These are phyloP conservation scores for Rousettus madagascariensis DNA, from an alignment of 2,797 vertebrate species.

Conservation along the genomic window DNA sequence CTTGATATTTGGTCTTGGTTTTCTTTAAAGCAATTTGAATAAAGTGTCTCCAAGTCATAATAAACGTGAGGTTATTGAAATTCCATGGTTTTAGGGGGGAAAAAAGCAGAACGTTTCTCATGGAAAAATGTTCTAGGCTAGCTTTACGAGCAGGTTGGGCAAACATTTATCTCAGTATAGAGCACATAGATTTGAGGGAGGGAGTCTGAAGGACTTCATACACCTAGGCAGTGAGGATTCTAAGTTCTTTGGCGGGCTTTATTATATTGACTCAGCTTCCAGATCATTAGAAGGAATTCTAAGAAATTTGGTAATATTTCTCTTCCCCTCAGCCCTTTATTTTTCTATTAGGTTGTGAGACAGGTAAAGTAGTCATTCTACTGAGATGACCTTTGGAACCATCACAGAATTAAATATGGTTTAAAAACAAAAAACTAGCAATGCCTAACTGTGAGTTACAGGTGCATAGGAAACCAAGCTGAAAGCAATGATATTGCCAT, in stretches of 20 bases:
- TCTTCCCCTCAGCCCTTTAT: not conserved
- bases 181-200: not conserved
- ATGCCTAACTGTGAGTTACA: not conserved
- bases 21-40: constrained; percentile 28
- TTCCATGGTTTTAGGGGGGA: not conserved
- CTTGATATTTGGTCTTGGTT: not conserved
- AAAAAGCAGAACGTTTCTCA: not conserved
- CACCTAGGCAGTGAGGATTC: not conserved
- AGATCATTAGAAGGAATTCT: not conserved
- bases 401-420: not conserved
- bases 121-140: not conserved
- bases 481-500: not conserved
- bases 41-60: not conserved
- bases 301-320: not conserved
- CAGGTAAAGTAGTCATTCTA: not conserved
- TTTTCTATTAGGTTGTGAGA: not conserved
- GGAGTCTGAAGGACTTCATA: not conserved
- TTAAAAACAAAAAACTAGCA: not conserved
- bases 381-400: not conserved
- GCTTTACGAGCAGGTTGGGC: not conserved
- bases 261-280: not conserved
- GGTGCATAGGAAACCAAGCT: not conserved
- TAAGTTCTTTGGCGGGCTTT: not conserved
- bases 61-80: not conserved
- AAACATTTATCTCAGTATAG: not conserved